Percentiles rank a stretch among this genome's conserved stretches.
Conservation (phyloP, 2,888 invertebrate species). For the Amaurobius ferox region DNA sequence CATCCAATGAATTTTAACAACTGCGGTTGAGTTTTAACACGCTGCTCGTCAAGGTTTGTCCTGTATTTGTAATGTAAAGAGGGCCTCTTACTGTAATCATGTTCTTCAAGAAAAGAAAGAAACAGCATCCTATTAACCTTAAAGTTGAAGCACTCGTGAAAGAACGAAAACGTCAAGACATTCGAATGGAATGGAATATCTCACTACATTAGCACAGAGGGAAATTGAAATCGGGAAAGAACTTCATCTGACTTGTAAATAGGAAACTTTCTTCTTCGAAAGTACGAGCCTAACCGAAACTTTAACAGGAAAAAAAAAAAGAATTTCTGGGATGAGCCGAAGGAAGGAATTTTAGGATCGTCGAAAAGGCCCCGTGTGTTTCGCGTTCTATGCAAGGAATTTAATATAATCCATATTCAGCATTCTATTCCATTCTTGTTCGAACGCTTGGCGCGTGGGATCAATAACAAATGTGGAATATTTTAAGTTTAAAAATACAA, state of each 20-base stretch:
- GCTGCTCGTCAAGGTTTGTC: no score
- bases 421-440: neutral
- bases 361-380: neutral
- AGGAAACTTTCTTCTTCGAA: neutral
- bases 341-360: neutral
- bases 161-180: neutral
- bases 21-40: no score
- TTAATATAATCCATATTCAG: slow-evolving; percentile 14
- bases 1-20: no score
- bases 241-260: slow-evolving; percentile 12
- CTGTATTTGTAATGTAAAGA: no score
- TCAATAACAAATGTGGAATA: neutral
- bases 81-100: no score
- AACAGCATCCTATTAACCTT: neutral
- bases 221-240: neutral
- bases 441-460: neutral
- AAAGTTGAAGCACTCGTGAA: neutral
- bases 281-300: neutral
- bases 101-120: no score
- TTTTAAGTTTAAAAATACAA: no score
- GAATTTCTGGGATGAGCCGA: neutral
- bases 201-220: neutral
- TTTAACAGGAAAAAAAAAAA: neutral
- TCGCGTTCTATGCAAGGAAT: neutral
- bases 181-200: neutral